phyloP scores from a whole-genome alignment of 2,113 vertebrate species.

The Zapornia atra region DNA sequence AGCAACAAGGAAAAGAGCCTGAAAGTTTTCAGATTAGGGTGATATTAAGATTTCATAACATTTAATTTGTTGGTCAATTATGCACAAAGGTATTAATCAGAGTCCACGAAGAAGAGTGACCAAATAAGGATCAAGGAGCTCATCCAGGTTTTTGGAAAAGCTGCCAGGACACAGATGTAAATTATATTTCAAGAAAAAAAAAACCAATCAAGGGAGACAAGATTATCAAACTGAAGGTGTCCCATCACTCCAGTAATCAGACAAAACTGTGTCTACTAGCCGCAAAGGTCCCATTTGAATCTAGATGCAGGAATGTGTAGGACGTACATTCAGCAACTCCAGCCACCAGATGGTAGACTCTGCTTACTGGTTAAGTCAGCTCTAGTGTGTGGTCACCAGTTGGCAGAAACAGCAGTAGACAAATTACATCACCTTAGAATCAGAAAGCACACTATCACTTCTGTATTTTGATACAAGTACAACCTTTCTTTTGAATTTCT shows the following conservation, averaged over 20 bases:
- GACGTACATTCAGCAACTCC: conserved; percentile 57
- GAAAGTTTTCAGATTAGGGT: neutral
- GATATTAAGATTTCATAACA: neutral
- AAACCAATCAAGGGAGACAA: neutral
- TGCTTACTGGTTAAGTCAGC: conserved; percentile 72
- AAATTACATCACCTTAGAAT: conserved; percentile 71
- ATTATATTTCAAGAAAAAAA: neutral
- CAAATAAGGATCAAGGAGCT: neutral
- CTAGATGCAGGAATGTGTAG: conserved; percentile 5
- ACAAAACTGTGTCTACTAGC: neutral
- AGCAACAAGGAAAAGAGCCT: neutral
- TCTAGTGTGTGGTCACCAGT: conserved; percentile 72
- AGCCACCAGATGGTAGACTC: conserved; percentile 75
- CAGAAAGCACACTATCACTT: conserved; percentile 30
- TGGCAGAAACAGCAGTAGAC: conserved; percentile 65
- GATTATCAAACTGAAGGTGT: neutral
- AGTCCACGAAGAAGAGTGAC: neutral
- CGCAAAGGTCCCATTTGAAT: conserved; percentile 17
- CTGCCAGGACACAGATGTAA: neutral
- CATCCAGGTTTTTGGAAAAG: neutral
- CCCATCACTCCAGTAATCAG: neutral
- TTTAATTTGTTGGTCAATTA: neutral
- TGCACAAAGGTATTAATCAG: neutral
- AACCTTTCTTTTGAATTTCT: conserved; percentile 19
- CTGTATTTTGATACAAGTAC: conserved; percentile 18